Evolutionary conservation across 2,888 invertebrate genomes (phyloP).

Genomic region (Ornithoptera alexandrae): DNA sequence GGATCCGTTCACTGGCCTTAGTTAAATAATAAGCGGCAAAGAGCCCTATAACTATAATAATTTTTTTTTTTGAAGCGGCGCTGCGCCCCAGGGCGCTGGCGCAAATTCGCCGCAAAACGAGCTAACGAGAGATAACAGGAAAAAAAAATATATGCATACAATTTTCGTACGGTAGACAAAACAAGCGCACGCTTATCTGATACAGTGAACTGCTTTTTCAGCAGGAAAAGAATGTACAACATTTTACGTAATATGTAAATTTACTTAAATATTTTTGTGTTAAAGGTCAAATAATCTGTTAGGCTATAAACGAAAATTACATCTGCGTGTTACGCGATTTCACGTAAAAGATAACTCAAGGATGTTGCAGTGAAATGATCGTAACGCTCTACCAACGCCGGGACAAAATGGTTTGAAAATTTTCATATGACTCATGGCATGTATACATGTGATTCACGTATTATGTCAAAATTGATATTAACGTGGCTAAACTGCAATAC

Average conservation of each 20-base stretch:
- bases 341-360: slow-evolving; percentile 13
- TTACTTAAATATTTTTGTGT: slow-evolving; percentile 1
- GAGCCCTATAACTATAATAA: slow-evolving; percentile 73
- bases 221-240: neutral
- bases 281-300: neutral
- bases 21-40: slow-evolving; percentile 75
- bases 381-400: slow-evolving; percentile 33
- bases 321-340: slow-evolving; percentile 13
- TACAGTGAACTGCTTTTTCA: neutral
- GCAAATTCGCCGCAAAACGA: slow-evolving; percentile 60
- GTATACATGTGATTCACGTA: slow-evolving; percentile 59
- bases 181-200: slow-evolving; percentile 23
- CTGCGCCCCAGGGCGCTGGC: slow-evolving; percentile 52
- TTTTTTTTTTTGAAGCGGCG: slow-evolving; percentile 58
- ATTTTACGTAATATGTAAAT: neutral
- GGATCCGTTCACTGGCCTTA: slow-evolving; percentile 68
- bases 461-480: slow-evolving; percentile 58
- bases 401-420: slow-evolving; percentile 38
- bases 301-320: neutral
- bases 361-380: slow-evolving; percentile 29
- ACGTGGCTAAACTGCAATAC: slow-evolving; percentile 41
- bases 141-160: slow-evolving; percentile 59
- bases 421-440: slow-evolving; percentile 58
- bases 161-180: slow-evolving; percentile 41
- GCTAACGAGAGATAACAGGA: slow-evolving; percentile 63